These are phyloP conservation scores for Ovibos moschatus DNA, from an alignment of 2,113 vertebrate species.

Conservation along the genomic window DNA sequence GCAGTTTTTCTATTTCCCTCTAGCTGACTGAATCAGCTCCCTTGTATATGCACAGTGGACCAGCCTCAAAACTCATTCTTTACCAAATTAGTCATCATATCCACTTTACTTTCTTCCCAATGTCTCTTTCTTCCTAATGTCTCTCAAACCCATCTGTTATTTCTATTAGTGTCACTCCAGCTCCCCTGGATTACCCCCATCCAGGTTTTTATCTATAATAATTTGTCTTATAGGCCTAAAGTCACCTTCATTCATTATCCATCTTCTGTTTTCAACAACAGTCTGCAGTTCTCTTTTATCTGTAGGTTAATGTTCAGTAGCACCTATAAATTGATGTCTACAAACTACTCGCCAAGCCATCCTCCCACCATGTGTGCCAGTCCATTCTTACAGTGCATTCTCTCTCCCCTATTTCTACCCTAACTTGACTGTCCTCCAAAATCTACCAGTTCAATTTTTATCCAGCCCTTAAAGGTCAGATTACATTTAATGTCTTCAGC, in stretches of 20 bases:
- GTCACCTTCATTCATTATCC: neutral
- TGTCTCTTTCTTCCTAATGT: neutral
- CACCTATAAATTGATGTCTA: neutral
- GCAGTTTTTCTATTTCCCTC: neutral
- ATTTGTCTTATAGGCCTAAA: neutral
- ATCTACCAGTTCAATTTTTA: neutral
- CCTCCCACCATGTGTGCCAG: neutral
- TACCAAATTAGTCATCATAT: neutral
- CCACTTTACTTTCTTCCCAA: neutral
- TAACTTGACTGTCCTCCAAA: neutral
- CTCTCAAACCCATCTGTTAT: neutral
- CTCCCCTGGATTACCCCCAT: neutral
- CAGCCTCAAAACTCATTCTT: neutral
- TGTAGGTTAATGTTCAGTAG: neutral
- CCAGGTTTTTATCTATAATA: neutral
- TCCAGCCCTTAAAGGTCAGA: neutral
- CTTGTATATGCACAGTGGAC: neutral
- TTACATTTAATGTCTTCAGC: neutral
- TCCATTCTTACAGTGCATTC: neutral
- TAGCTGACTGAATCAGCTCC: neutral
- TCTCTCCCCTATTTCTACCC: neutral
- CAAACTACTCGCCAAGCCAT: neutral
- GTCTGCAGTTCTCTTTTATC: neutral
- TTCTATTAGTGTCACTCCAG: neutral
- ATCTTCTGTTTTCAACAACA: neutral